Conservation (phyloP, 2,888 invertebrate genomes). For the Abrostola tripartita region DNA sequence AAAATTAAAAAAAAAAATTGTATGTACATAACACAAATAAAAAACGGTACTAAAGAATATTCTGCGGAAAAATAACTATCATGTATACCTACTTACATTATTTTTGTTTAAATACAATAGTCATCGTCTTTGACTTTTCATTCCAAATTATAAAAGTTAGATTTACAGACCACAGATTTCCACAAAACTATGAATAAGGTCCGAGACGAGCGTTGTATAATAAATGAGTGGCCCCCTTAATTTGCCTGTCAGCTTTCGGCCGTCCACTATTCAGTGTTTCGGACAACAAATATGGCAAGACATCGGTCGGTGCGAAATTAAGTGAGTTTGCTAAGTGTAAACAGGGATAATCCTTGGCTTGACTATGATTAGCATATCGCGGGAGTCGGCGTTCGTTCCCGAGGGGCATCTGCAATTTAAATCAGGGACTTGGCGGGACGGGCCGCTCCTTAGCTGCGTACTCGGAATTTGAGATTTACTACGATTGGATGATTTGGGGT, state of each 20-base stretch:
- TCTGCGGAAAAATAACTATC: too few relatives aligned
- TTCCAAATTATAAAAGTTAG: not conserved
- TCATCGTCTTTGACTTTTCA: not conserved
- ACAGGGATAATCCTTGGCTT: conserved; percentile 88
- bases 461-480: conserved; percentile 86
- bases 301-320: conserved; percentile 85
- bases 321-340: conserved; percentile 89
- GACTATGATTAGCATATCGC: conserved; percentile 88
- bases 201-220: conserved; percentile 25
- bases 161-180: not conserved
- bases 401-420: conserved; percentile 87
- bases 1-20: too few relatives aligned
- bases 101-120: not conserved
- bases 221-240: conserved; percentile 45
- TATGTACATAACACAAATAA: too few relatives aligned
- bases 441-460: conserved; percentile 84
- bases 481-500: conserved; percentile 86
- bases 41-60: too few relatives aligned
- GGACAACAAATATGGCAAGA: conserved; percentile 76
- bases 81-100: too few relatives aligned
- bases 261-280: conserved; percentile 52
- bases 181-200: conserved; percentile 19
- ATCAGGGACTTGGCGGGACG: conserved; percentile 86
- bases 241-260: conserved; percentile 53
- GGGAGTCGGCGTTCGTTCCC: conserved; percentile 84